Percentiles rank a stretch among this genome's conserved stretches.
phyloP scores from a whole-genome alignment of 2,797 vertebrate species.

The Pygocentrus nattereri region DNA sequence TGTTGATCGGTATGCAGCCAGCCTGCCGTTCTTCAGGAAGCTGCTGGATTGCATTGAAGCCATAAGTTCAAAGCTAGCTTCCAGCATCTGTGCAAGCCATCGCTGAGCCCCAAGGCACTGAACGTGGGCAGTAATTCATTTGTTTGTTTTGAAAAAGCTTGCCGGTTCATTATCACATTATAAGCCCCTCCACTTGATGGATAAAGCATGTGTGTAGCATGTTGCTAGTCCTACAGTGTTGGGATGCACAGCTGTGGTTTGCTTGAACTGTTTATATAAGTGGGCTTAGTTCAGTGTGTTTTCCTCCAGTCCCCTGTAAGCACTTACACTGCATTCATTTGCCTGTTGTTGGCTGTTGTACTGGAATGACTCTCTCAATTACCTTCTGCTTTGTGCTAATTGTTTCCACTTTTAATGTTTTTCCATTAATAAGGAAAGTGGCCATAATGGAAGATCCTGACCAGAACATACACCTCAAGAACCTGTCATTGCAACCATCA shows the following conservation, averaged over 20 bases:
- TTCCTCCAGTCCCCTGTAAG: neutral
- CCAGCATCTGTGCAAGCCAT: conserved; percentile 51
- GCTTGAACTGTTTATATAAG: conserved; percentile 52
- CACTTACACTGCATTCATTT: conserved; percentile 7
- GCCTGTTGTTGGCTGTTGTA: neutral
- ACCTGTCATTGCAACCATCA: conserved; percentile 91
- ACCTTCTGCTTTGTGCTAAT: conserved; percentile 15
- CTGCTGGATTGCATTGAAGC: conserved; percentile 3
- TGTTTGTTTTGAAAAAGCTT: conserved; percentile 65
- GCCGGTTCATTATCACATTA: conserved; percentile 63
- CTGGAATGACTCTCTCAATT: neutral
- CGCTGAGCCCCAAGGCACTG: conserved; percentile 39
- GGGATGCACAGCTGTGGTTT: conserved; percentile 63
- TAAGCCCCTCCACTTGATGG: conserved; percentile 37
- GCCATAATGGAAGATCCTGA: conserved; percentile 92
- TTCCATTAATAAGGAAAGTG: conserved; percentile 82
- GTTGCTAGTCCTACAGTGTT: conserved; percentile 9
- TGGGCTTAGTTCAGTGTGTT: neutral
- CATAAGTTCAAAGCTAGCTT: conserved; percentile 38
- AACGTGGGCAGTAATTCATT: conserved; percentile 61
- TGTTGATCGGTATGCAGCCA: neutral
- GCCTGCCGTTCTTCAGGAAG: neutral
- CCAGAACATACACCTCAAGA: conserved; percentile 95
- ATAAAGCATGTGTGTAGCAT: conserved; percentile 14
- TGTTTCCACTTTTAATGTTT: neutral